phyloP scores from a whole-genome alignment of 2,113 vertebrate species.

The Corydoras sp. region DNA sequence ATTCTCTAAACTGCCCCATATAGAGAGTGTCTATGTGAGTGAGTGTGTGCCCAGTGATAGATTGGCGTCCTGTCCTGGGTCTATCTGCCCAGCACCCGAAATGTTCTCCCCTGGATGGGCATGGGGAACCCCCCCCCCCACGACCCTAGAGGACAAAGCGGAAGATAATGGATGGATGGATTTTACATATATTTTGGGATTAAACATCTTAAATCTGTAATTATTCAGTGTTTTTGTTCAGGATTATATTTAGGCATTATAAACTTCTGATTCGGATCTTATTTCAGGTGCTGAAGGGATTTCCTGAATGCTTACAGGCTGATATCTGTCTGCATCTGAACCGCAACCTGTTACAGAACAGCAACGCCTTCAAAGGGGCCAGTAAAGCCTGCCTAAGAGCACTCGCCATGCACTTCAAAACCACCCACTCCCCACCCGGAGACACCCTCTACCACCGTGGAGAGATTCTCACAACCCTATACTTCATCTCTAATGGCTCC shows the following conservation, averaged over 20 bases:
- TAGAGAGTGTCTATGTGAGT: too few relatives aligned
- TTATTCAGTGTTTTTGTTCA: too few relatives aligned
- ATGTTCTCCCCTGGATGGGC: too few relatives aligned
- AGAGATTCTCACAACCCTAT: slow-evolving; percentile 84
- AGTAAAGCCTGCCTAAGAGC: slow-evolving; percentile 86
- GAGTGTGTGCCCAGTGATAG: too few relatives aligned
- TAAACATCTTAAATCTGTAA: too few relatives aligned
- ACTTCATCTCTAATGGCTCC: slow-evolving; percentile 91
- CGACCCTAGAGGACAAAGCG: too few relatives aligned
- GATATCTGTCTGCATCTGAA: slow-evolving; percentile 96
- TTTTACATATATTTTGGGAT: too few relatives aligned
- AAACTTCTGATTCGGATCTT: background rate
- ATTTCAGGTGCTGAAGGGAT: slow-evolving; percentile 87
- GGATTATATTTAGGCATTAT: background rate
- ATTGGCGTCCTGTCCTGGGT: too few relatives aligned
- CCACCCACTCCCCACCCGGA: slow-evolving; percentile 83
- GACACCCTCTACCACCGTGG: slow-evolving; percentile 88
- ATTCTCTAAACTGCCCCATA: too few relatives aligned
- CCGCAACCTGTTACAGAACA: slow-evolving; percentile 86
- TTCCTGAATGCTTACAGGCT: slow-evolving; percentile 90
- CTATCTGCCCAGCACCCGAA: too few relatives aligned
- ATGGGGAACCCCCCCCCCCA: too few relatives aligned
- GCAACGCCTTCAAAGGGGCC: slow-evolving; percentile 83
- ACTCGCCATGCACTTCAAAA: slow-evolving; percentile 86
- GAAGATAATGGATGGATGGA: too few relatives aligned